These are phyloP conservation scores for Oreortyx pictus DNA, from an alignment of 2,797 vertebrate genomes.

Conservation along the genomic window DNA sequence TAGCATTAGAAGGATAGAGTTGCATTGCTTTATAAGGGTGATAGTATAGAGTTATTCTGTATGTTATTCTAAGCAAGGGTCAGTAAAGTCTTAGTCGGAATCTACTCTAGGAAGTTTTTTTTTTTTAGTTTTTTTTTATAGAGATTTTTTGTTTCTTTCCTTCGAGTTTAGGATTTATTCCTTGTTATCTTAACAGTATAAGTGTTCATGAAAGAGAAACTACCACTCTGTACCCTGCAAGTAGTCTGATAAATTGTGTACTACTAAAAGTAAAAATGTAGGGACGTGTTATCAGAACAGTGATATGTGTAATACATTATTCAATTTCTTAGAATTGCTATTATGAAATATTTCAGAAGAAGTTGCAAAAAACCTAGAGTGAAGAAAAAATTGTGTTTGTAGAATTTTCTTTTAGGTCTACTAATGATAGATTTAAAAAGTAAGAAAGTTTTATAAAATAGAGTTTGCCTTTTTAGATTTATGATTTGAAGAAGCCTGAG, in stretches of 20 bases:
- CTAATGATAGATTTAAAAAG: background rate
- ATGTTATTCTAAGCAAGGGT: background rate
- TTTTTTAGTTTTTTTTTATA: background rate
- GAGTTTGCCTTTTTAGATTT: background rate
- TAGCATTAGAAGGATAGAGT: background rate
- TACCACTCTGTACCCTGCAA: background rate
- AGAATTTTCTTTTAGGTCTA: background rate
- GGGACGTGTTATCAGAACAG: background rate
- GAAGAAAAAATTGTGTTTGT: background rate
- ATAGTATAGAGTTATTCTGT: background rate
- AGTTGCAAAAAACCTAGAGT: background rate
- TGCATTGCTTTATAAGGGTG: background rate
- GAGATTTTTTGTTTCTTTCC: background rate
- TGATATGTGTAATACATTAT: background rate
- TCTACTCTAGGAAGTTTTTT: background rate
- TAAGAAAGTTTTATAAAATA: background rate
- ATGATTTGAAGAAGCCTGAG: background rate
- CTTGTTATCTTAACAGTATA: background rate
- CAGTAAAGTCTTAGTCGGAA: background rate
- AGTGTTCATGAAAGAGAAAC: background rate
- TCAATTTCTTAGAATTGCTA: slow-evolving; percentile 4
- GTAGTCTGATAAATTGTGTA: background rate
- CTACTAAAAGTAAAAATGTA: background rate
- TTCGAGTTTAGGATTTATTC: background rate
- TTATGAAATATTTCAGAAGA: background rate